A percentile compares a stretch with the other conserved stretches of the same genome.
These are phyloP conservation scores for Crenuchus spilurus DNA, from an alignment of 2,797 vertebrate genomes.

Conservation along the genomic window DNA sequence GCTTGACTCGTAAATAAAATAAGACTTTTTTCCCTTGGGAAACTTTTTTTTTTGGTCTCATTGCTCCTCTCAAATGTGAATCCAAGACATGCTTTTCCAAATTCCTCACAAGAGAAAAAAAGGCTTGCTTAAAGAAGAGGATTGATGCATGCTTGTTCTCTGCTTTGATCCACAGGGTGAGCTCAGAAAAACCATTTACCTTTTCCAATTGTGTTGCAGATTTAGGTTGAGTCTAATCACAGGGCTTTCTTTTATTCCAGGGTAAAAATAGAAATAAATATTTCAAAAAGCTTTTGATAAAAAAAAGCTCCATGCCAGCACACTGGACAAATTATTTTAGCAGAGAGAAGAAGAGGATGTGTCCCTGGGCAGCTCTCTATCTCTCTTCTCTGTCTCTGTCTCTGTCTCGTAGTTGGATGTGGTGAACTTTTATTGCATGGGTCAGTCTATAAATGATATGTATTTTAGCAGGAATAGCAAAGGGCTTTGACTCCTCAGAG, in stretches of 20 bases:
- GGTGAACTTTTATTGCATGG: slow-evolving; percentile 25
- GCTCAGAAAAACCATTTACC: slow-evolving; percentile 37
- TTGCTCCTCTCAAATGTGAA: slow-evolving; percentile 1
- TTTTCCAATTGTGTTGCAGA: slow-evolving; percentile 17
- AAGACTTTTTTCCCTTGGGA: slow-evolving; percentile 1
- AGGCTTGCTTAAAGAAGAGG: slow-evolving; percentile 17
- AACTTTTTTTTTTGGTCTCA: slow-evolving; percentile 24
- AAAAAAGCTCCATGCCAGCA: background rate
- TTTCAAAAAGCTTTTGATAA: slow-evolving; percentile 26
- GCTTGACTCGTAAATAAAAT: slow-evolving; percentile 33
- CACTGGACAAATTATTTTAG: slow-evolving; percentile 21
- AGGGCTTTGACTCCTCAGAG: slow-evolving; percentile 17
- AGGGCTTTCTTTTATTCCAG: slow-evolving; percentile 1
- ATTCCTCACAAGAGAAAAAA: slow-evolving; percentile 10
- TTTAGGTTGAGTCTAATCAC: slow-evolving; percentile 34
- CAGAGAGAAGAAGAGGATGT: background rate
- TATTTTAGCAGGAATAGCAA: slow-evolving; percentile 40
- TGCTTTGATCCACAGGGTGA: slow-evolving; percentile 25
- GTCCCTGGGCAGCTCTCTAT: slow-evolving; percentile 2
- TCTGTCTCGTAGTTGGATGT: background rate
- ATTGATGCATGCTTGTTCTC: slow-evolving; percentile 34
- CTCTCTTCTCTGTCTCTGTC: background rate
- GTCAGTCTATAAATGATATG: slow-evolving; percentile 39
- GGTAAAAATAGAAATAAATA: slow-evolving; percentile 29
- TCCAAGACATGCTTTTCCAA: slow-evolving; percentile 16